Evolutionary conservation across 2,113 vertebrate species (phyloP).

Genomic region (Pungitius pungitius): DNA sequence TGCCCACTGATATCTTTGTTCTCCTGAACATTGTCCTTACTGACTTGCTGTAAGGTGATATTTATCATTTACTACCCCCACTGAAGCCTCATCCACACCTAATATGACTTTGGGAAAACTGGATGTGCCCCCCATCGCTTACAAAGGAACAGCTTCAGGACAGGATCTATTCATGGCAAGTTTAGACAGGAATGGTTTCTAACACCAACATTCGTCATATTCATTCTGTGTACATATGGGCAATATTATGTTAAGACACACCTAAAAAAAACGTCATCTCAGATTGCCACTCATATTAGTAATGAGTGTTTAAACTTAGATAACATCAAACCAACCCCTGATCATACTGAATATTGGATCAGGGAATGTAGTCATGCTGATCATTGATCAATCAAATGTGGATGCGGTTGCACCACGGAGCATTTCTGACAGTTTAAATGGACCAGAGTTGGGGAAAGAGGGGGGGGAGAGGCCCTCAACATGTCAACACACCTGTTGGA

Average conservation of each 20-base stretch:
- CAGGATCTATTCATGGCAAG: background rate
- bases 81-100: background rate
- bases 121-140: background rate
- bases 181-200: background rate
- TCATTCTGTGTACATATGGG: background rate
- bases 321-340: background rate
- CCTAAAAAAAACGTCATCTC: background rate
- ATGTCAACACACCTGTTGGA: constrained; percentile 88
- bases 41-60: background rate
- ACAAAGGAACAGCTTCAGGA: background rate
- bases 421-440: background rate
- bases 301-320: background rate
- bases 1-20: too few relatives aligned
- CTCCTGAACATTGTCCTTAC: background rate
- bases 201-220: background rate
- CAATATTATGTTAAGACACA: background rate
- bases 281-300: background rate
- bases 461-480: background rate
- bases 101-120: background rate
- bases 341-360: background rate
- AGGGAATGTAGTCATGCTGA: background rate
- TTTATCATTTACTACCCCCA: background rate
- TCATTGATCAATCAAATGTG: background rate
- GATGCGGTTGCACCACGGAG: background rate
- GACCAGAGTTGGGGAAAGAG: too few relatives aligned